A percentile compares a stretch with the other conserved stretches of the same genome.
phyloP scores from a whole-genome alignment of 2,888 invertebrate genomes.

The Thera obeliscata region DNA sequence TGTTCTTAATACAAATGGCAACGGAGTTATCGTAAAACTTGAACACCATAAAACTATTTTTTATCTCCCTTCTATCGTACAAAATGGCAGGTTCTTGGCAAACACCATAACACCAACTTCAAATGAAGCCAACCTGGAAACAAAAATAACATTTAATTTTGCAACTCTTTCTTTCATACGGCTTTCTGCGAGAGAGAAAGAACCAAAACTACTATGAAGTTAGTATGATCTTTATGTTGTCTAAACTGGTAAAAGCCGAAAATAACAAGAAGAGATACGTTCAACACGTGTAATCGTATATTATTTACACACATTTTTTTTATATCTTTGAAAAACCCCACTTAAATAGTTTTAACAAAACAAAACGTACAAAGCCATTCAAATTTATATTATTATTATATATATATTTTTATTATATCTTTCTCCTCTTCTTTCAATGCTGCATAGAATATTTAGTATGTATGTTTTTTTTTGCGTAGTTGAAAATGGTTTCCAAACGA shows the following conservation, averaged over 20 bases:
- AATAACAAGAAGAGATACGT: slow-evolving; percentile 47
- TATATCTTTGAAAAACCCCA: too few relatives aligned
- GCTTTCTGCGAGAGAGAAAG: slow-evolving; percentile 36
- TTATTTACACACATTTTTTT: too few relatives aligned
- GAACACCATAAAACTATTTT: slow-evolving; percentile 85
- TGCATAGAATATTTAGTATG: too few relatives aligned
- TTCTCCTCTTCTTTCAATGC: too few relatives aligned
- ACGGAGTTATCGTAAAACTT: slow-evolving; percentile 78
- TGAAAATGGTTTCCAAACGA: too few relatives aligned
- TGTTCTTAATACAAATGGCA: slow-evolving; percentile 81
- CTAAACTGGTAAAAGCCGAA: slow-evolving; percentile 63
- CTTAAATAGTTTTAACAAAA: too few relatives aligned
- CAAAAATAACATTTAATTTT: slow-evolving; percentile 49
- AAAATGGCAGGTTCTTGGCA: slow-evolving; percentile 84
- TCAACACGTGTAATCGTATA: slow-evolving; percentile 20
- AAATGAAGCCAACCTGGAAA: slow-evolving; percentile 66
- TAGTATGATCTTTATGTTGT: slow-evolving; percentile 55
- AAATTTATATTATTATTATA: too few relatives aligned
- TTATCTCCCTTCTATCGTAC: slow-evolving; percentile 84
- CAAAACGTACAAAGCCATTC: too few relatives aligned
- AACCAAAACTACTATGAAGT: slow-evolving; percentile 49
- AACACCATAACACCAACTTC: slow-evolving; percentile 78
- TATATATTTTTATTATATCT: too few relatives aligned
- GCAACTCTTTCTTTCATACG: slow-evolving; percentile 48
- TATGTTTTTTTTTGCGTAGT: too few relatives aligned